phyloP scores from a whole-genome alignment of 2,113 vertebrate species.

The Sterrhoptilus dennistouni region DNA sequence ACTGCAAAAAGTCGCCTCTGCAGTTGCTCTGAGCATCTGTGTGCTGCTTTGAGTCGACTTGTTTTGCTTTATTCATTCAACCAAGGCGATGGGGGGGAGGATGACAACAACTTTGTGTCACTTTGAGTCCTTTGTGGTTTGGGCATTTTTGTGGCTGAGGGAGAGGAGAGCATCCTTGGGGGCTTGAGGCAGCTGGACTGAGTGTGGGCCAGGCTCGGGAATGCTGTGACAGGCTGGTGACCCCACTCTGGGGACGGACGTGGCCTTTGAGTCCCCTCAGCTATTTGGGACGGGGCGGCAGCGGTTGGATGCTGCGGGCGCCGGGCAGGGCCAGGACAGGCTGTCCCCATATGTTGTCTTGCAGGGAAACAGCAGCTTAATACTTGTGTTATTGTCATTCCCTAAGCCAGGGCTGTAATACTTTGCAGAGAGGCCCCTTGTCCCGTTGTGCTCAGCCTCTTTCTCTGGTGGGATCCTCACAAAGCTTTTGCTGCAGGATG shows the following conservation, averaged over 20 bases:
- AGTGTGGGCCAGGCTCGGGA: not conserved
- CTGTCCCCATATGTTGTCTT: not conserved
- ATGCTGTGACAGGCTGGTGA: not conserved
- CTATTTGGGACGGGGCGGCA: not conserved
- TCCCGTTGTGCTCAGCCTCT: not conserved
- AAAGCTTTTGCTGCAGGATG: not conserved
- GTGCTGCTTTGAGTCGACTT: not conserved
- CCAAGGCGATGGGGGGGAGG: not conserved
- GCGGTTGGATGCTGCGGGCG: not conserved
- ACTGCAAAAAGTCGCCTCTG: not conserved
- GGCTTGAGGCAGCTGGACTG: not conserved
- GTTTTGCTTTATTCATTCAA: not conserved
- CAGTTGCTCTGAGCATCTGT: not conserved
- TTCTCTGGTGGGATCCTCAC: not conserved
- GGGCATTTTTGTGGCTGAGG: not conserved
- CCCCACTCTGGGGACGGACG: fast-evolving
- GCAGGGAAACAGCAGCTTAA: not conserved
- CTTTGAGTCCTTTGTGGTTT: not conserved
- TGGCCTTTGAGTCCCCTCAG: not conserved
- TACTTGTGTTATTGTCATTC: not conserved
- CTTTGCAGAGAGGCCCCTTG: not conserved
- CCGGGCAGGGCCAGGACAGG: not conserved
- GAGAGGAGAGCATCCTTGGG: not conserved
- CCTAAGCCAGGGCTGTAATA: not conserved
- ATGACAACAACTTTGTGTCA: not conserved